A percentile compares a stretch with the other conserved stretches of the same genome.
phyloP scores from a whole-genome alignment of 2,888 invertebrate genomes.

The Drosophila dives region DNA sequence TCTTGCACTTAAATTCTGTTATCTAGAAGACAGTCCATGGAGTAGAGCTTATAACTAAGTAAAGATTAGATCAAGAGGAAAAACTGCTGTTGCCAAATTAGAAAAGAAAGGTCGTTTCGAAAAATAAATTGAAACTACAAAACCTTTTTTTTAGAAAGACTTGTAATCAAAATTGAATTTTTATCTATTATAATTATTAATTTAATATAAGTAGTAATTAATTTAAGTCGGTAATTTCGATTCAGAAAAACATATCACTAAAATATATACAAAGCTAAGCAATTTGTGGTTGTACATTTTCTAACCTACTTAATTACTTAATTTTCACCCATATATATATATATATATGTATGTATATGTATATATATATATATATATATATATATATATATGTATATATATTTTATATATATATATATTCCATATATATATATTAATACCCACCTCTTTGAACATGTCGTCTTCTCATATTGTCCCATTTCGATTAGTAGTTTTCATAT shows the following conservation, averaged over 20 bases:
- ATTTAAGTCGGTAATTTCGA: background rate
- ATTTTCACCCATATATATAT: constrained; percentile 45
- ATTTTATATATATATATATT: no score
- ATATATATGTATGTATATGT: no score
- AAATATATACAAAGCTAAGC: constrained; percentile 19
- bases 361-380: background rate
- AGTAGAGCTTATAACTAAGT: constrained; percentile 66
- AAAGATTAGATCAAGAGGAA: background rate
- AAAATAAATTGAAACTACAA: background rate
- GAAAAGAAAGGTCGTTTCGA: background rate
- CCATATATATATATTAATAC: constrained; percentile 7
- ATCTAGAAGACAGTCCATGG: constrained; percentile 81
- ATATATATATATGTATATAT: no score
- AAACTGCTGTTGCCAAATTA: background rate
- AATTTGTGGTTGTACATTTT: constrained; percentile 44
- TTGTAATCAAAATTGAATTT: background rate
- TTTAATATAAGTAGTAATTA: background rate
- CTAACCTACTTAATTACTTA: constrained; percentile 39
- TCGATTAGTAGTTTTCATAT: constrained; percentile 12
- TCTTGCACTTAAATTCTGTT: constrained; percentile 72
- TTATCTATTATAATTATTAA: background rate
- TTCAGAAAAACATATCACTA: background rate
- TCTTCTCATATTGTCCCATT: constrained; percentile 62
- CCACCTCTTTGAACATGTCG: constrained; percentile 36
- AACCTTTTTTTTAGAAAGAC: background rate